Conservation (phyloP, 1,140 invertebrate species). For the Aphidius gifuensis region DNA sequence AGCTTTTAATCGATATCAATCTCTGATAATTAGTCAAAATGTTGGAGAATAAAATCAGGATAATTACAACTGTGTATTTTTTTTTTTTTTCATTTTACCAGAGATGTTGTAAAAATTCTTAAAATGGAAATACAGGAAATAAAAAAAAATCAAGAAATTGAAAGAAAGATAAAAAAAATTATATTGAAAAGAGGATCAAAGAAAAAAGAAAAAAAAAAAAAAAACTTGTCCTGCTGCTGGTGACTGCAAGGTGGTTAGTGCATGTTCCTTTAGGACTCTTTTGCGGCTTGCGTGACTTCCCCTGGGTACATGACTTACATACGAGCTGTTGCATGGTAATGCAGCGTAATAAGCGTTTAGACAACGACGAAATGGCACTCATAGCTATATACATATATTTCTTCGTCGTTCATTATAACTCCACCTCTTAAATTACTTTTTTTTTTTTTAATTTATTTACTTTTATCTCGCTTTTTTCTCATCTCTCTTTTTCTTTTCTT, state of each 20-base stretch:
- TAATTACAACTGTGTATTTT: constrained; percentile 13
- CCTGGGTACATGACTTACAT: constrained; percentile 32
- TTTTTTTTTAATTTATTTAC: constrained; percentile 25
- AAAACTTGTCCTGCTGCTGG: constrained; percentile 36
- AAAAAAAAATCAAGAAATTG: too few species aligned
- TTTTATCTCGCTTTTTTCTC: constrained; percentile 14
- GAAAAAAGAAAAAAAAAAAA: constrained; percentile 1
- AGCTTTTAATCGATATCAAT: constrained; percentile 9
- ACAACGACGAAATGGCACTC: constrained; percentile 39
- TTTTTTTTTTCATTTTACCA: neutral
- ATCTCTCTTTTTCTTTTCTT: constrained; percentile 1
- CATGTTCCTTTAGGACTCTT: neutral
- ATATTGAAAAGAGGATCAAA: neutral
- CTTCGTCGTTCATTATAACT: constrained; percentile 9
- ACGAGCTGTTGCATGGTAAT: constrained; percentile 40
- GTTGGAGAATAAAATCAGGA: neutral
- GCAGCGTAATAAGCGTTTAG: constrained; percentile 50
- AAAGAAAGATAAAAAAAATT: constrained; percentile 1
- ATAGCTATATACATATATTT: neutral
- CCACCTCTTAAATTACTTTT: constrained; percentile 2
- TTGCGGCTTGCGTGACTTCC: constrained; percentile 41
- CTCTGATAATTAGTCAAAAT: constrained; percentile 1
- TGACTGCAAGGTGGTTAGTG: constrained; percentile 24
- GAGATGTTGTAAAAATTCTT: neutral
- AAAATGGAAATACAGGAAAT: too few species aligned